phyloP scores from a whole-genome alignment of 2,797 vertebrate genomes.

The Pseudopleuronectes americanus region DNA sequence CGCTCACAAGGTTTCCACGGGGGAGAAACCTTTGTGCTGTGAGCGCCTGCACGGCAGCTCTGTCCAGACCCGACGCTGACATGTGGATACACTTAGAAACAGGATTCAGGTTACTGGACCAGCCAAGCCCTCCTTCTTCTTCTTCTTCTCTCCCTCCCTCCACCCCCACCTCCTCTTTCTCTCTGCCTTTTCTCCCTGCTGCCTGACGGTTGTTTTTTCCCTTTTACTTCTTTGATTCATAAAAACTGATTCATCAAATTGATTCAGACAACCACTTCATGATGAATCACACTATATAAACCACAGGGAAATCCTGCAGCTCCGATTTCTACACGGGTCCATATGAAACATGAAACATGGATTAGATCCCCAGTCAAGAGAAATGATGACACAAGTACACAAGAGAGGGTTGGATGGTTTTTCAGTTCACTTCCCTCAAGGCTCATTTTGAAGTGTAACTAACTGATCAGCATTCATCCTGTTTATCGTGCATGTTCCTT shows the following conservation, averaged over 20 bases:
- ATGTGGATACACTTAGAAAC: conserved; percentile 77
- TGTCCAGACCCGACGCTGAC: conserved; percentile 63
- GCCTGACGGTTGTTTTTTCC: not conserved
- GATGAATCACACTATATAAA: conserved; percentile 5
- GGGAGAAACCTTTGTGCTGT: conserved; percentile 53
- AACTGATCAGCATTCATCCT: not conserved
- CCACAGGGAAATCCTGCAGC: not conserved
- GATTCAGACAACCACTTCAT: not conserved
- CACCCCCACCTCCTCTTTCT: conserved; percentile 33
- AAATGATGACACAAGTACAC: not conserved
- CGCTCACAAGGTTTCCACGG: conserved; percentile 62
- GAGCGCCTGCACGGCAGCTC: conserved; percentile 40
- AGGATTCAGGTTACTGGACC: conserved; percentile 71
- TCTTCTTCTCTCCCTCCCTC: no score
- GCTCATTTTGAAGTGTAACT: not conserved
- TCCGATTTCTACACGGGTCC: no score
- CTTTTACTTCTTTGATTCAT: not conserved
- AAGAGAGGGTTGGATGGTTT: not conserved
- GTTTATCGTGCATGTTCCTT: not conserved
- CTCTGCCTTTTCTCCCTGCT: conserved; percentile 18
- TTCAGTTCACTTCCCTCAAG: not conserved
- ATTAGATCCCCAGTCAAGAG: not conserved
- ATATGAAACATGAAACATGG: not conserved
- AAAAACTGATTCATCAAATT: not conserved
- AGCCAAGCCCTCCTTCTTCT: conserved; percentile 29